Conservation (phyloP, 2,113 vertebrate genomes). For the Callionymus lyra region DNA sequence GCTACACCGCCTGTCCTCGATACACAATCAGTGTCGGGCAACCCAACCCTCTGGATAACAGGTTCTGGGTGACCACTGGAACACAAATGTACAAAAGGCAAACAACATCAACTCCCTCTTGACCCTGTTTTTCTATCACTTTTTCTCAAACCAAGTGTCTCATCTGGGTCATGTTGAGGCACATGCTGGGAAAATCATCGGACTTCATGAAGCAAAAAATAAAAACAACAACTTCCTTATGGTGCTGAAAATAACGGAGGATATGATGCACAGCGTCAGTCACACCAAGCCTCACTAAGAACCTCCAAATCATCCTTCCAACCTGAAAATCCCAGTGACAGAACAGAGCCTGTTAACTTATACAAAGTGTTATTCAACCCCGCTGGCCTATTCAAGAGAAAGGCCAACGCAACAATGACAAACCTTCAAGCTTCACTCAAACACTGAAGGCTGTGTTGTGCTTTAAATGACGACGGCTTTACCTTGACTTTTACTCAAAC, state of each 20-base stretch:
- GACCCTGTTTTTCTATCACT: constrained; percentile 44
- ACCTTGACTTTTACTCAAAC: no score
- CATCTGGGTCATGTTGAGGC: constrained; percentile 3
- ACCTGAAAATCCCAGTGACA: neutral
- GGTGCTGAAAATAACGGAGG: constrained; percentile 19
- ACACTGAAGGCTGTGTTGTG: constrained; percentile 1
- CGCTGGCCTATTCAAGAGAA: constrained; percentile 11
- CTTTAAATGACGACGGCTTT: no score
- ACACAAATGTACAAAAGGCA: constrained; percentile 16
- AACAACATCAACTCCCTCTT: constrained; percentile 26
- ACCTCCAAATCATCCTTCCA: neutral
- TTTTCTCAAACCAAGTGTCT: constrained; percentile 10
- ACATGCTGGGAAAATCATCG: constrained; percentile 16
- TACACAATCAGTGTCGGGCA: constrained; percentile 37
- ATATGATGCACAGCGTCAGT: neutral
- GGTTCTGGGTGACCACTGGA: constrained; percentile 35
- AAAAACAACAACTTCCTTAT: constrained; percentile 16
- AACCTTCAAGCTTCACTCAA: constrained; percentile 11
- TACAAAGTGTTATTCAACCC: constrained; percentile 32
- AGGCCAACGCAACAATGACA: constrained; percentile 24
- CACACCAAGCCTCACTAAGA: neutral
- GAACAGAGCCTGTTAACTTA: constrained; percentile 20
- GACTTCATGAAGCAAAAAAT: constrained; percentile 12
- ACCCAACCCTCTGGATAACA: constrained; percentile 31
- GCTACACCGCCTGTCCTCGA: constrained; percentile 29